Base-by-base conservation (phyloP, 2,888 invertebrate genomes). In the Callinectes sapidus region DNA sequence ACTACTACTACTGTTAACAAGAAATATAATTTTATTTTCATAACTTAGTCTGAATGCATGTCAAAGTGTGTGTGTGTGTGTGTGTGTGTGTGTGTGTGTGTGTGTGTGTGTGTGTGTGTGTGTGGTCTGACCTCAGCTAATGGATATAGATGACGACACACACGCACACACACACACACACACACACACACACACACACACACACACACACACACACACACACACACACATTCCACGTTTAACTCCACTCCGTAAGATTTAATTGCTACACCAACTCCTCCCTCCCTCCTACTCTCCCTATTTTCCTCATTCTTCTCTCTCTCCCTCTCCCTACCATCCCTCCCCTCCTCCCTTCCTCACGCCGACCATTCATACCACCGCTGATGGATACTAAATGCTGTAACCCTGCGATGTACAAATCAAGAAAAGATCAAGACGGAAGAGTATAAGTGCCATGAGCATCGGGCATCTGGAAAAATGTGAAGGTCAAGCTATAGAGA, bases 161-260 rank as follows among this genome's bases (percentile, higher is more conserved):
- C 61, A 61, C 61, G 18, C 61, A 16, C 61, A 61, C 61, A 16
- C 61, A 61, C 61, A 48, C 48, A 48, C 48, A 48, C 48, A 48
- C 61, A 61, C 61, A 16, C 61, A 61, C 61, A 16, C 61, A 61
- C 61, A 61, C 61, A 61, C 61, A 61, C 61, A 61, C 61, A 61
- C 61, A 61, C 61, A 61, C 61, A 61, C 61, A 61, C 61, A 61
- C 61, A 61, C 61, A 61, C 61, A 61, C 61, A 61, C 61, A 61
- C 61, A 61, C 61, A 61, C 61, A 61, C 18, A 10, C 61, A 61
- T 61, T 61, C 61, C 61, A 61, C 61, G 18, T 61, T 61, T 61
- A 61, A 61, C 13, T 23, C 18, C 14, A 23, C 18, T 61, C 18
- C 61, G 18, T 61, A 23, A 23, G 3, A 23, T 23, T 61, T 61